Base-by-base conservation (phyloP, 2,888 invertebrate genomes). In the Bimastos eiseni region DNA sequence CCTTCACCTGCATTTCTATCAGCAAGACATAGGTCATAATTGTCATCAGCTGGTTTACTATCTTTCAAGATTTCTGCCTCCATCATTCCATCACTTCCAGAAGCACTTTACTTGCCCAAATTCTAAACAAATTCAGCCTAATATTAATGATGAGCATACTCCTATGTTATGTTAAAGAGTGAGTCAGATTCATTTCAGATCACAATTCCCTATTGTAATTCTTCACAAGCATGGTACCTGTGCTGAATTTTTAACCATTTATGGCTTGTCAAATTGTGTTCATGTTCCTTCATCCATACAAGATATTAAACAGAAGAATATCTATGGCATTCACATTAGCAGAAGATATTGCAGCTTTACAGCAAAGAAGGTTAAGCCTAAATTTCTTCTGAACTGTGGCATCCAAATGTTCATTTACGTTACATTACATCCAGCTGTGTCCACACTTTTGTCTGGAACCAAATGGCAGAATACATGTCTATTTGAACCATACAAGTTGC, bases 1-100 rank as follows among this genome's bases (percentile, higher is more conserved):
- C 95, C 95, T 34, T 41, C 91, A 21, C 89, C 91, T 36, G 86
- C 86, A 86, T 6, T 86, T 36, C 36, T 37, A 24, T 37, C 86
- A 37, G 86, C 21, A 17, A 86, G 0, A 36, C 34, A 8, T 21
- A 24, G n/a, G 34, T 86, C 37, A 33, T 86, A 34, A 86, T 86
- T 37, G 24, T 15, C 86, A 70, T 70, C 30, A 70, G 70, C 70
- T 70, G 70, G 30, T 70, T 70, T 70, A n/a, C 5, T 1, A 30
- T 70, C 70, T 70, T 70, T 70, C 30, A 70, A n/a, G 70, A 1
- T 70, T 70, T 70, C 70, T 70, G 13, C 8, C 8, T 70, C 70
- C n/a, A 13, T n/a, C 70, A 70, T 70, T n/a, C 70, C 70, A 8
- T 70, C 70, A 30, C 70, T 70, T n/a, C 70, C 70, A 70, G 70